Evolutionary conservation across 2,888 invertebrate species (phyloP).

Genomic region (Cancer borealis): DNA sequence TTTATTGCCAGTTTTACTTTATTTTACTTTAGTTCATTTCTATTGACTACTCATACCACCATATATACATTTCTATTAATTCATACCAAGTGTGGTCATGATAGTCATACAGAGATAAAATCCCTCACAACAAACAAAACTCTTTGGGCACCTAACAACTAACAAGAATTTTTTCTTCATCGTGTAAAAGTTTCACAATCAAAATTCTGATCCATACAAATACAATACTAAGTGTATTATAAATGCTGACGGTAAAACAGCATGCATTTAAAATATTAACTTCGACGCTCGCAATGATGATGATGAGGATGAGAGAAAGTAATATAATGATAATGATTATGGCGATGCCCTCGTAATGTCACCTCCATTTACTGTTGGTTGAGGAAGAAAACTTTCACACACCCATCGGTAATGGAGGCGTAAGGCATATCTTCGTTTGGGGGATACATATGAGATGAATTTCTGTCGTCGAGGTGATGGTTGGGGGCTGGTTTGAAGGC

Average conservation of each 20-base stretch:
- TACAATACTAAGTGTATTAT: too few species aligned
- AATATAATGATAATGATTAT: background rate
- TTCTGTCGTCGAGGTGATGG: background rate
- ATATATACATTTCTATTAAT: too few species aligned
- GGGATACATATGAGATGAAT: background rate
- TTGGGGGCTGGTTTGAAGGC: background rate
- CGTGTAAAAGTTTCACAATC: too few species aligned
- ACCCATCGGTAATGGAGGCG: background rate
- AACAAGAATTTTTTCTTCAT: too few species aligned
- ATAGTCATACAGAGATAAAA: too few species aligned
- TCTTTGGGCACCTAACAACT: too few species aligned
- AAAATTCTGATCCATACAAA: too few species aligned
- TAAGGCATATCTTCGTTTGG: background rate
- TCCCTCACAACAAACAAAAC: too few species aligned
- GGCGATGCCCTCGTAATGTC: background rate
- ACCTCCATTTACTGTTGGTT: background rate
- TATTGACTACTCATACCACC: too few species aligned
- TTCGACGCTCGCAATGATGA: background rate
- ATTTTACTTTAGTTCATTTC: too few species aligned
- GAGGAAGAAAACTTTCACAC: slow-evolving; percentile 2
- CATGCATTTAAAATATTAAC: background rate
- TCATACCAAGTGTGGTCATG: too few species aligned
- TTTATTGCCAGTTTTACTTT: too few species aligned
- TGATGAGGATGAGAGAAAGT: background rate
- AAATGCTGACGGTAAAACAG: background rate